Evolutionary conservation across 2,797 vertebrate species (phyloP).

Genomic region (Eleutherodactylus coqui): DNA sequence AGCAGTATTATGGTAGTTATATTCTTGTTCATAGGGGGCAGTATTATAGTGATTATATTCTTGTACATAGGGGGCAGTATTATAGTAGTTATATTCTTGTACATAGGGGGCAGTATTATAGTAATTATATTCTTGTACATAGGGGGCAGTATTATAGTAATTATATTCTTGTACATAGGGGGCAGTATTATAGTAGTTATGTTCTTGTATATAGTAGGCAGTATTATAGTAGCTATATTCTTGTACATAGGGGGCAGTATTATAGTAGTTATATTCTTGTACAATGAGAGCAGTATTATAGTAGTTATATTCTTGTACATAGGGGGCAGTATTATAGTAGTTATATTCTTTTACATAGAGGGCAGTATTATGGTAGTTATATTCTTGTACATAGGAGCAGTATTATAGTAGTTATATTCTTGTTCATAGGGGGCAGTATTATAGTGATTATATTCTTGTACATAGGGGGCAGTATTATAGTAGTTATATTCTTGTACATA

Average conservation of each 20-base stretch:
- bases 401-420: conserved; percentile 4
- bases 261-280: no score
- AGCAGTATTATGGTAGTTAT: conserved; percentile 2
- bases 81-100: no score
- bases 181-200: not conserved
- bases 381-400: not conserved
- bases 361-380: not conserved
- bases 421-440: not conserved
- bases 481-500: no score
- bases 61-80: not conserved
- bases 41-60: conserved; percentile 7
- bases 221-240: no score
- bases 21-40: not conserved
- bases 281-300: no score
- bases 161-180: not conserved
- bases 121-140: not conserved
- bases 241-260: no score
- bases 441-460: conserved; percentile 15
- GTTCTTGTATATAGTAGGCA: not conserved
- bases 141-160: no score
- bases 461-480: no score
- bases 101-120: no score
- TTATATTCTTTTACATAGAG: no score
- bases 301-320: no score
- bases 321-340: no score